Conservation (phyloP, 2,888 invertebrate species). For the Hymenopus coronatus region DNA sequence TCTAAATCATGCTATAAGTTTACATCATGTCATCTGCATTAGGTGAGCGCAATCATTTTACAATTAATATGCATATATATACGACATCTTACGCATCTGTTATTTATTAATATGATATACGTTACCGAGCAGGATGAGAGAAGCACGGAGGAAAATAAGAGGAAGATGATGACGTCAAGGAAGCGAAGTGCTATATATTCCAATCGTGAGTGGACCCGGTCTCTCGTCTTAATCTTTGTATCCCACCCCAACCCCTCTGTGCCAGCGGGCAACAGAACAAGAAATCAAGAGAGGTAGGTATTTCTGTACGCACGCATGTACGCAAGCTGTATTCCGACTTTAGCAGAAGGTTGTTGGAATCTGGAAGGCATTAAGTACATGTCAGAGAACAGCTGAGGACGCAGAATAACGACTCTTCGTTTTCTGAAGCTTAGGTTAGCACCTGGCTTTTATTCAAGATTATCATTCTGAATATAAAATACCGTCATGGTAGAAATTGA, state of each 20-base stretch:
- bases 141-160: background rate
- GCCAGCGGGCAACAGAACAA: background rate
- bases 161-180: background rate
- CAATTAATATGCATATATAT: constrained; percentile 1
- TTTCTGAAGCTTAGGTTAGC: background rate
- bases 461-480: no score
- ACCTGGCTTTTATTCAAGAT: no score
- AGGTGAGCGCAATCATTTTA: background rate
- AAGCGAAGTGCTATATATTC: background rate
- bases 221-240: background rate
- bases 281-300: background rate
- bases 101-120: constrained; percentile 2
- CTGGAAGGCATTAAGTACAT: background rate
- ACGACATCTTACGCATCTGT: background rate
- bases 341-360: background rate
- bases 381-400: background rate
- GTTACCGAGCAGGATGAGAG: background rate
- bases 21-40: constrained; percentile 6
- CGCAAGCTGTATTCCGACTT: background rate
- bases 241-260: background rate
- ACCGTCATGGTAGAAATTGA: no score
- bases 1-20: constrained; percentile 9
- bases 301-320: background rate
- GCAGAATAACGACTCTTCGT: background rate
- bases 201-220: background rate